Evolutionary conservation across 2,888 invertebrate genomes (phyloP).

Genomic region (Pammene fasciana): DNA sequence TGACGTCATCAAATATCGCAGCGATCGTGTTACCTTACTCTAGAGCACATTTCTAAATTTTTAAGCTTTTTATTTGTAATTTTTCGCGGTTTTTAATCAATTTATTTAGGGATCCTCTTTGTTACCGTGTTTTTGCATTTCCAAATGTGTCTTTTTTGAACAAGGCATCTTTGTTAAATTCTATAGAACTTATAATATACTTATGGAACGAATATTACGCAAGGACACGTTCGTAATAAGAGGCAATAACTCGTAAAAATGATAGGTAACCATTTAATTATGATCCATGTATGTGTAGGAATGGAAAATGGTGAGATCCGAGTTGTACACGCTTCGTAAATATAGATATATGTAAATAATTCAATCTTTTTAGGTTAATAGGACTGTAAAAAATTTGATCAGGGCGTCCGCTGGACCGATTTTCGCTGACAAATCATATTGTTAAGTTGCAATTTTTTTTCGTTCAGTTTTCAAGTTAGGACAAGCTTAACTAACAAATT

Average conservation of each 20-base stretch:
- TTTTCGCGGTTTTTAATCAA: constrained; percentile 8
- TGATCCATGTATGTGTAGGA: constrained; percentile 63
- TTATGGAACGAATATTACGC: not conserved
- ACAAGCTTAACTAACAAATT: not conserved
- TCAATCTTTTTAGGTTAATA: constrained; percentile 80
- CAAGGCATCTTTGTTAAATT: not conserved
- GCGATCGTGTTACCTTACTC: constrained; percentile 47
- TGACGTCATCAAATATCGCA: constrained; percentile 33
- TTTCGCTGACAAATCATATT: not conserved
- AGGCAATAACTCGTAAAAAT: not conserved
- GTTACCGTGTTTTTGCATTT: not conserved
- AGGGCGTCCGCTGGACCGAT: constrained; percentile 29
- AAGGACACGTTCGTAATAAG: not conserved
- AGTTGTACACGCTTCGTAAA: constrained; percentile 73
- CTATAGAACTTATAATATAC: not conserved
- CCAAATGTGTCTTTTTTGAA: not conserved
- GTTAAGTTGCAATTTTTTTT: not conserved
- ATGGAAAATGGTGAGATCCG: constrained; percentile 66
- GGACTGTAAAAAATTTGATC: constrained; percentile 78
- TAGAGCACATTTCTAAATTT: constrained; percentile 51
- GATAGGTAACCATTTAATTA: constrained; percentile 44
- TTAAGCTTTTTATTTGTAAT: constrained; percentile 45
- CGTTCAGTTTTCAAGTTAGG: not conserved
- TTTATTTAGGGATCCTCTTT: not conserved
- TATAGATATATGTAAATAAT: constrained; percentile 77